These are phyloP conservation scores for Synaphobranchus kaupii DNA, from an alignment of 2,797 vertebrate species.

Conservation along the genomic window DNA sequence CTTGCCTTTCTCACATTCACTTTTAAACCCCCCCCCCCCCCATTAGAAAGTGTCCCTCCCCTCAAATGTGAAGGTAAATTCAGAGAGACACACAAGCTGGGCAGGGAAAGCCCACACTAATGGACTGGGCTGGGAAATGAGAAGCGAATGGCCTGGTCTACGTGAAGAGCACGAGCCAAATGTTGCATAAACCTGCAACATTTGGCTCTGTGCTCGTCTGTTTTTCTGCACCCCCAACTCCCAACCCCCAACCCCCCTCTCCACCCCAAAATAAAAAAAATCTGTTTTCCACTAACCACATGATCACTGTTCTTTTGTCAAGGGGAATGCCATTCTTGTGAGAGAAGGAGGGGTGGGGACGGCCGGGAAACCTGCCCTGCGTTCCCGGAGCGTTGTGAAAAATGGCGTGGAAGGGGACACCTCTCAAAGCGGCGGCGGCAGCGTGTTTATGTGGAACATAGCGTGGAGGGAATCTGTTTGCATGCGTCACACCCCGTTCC, in stretches of 20 bases:
- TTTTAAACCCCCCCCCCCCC: background rate
- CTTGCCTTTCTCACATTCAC: background rate
- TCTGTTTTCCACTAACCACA: background rate
- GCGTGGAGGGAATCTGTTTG: constrained; percentile 23
- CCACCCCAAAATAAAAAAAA: background rate
- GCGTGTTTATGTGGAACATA: constrained; percentile 6
- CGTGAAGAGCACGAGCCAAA: background rate
- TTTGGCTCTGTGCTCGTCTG: background rate
- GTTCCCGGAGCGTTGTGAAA: constrained; percentile 6
- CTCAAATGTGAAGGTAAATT: background rate
- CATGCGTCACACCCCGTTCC: constrained; percentile 26
- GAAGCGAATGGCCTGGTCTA: background rate
- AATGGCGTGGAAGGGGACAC: constrained; percentile 11
- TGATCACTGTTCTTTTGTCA: constrained; percentile 16
- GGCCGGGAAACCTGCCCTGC: background rate
- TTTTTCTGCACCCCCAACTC: background rate
- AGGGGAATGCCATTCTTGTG: background rate
- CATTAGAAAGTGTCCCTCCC: background rate
- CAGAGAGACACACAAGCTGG: background rate
- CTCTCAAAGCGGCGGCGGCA: constrained; percentile 1
- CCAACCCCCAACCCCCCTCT: background rate
- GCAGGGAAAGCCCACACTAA: background rate
- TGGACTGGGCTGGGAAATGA: background rate
- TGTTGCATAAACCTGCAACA: background rate
- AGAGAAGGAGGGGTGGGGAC: background rate